Base-by-base conservation (phyloP, 2,888 invertebrate species). In the Cosmopolites sordidus region DNA sequence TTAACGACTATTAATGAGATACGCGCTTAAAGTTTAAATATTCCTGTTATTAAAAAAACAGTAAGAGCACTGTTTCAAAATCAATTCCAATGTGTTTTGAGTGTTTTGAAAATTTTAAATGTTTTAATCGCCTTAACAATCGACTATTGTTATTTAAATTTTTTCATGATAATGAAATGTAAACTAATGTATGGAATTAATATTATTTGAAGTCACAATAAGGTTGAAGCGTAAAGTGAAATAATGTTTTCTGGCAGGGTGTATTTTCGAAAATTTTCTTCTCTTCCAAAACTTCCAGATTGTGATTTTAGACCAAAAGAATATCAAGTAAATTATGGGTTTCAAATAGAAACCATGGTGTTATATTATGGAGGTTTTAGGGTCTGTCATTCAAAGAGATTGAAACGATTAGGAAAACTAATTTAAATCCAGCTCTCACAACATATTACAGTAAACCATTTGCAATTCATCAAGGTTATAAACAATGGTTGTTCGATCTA, bases 401-500 rank as follows among this genome's bases (percentile, higher is more conserved):
- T 61, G 79, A 82, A 45, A 73, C 79, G 57, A 79, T 85, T 1
- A 73, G 79, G 48, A 69, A 77, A 45, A 76, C 87, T 11, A 79
- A 86, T 63, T 73, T 94, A 49, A 84, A 84, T 17, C 89, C 92
- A 6, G 84, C 83, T 40, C 71, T 90, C 45, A 77, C 76, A 42
- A 82, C 87, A 8, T 83, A 86, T 64, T 97, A 92, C 75, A 86
- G 84, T 69, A 83, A 84, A 57, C 96, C 96, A 0, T 66, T 98
- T 38, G 77, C 94, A 5, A 76, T 98, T 1, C 84, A 89, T 67
- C 88, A 89, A 66, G 96, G 92, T 0, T 80, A 87, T 67, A 92
- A 88, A 84, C 97, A 97, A 73, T 97, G 91, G 88, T 73, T 97
- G 3, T 97, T 83, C 73, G 96, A 97, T 73, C 82, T 88, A 59